Evolutionary conservation across 2,888 invertebrate species (phyloP).

Genomic region (Monoplex corrugatus): DNA sequence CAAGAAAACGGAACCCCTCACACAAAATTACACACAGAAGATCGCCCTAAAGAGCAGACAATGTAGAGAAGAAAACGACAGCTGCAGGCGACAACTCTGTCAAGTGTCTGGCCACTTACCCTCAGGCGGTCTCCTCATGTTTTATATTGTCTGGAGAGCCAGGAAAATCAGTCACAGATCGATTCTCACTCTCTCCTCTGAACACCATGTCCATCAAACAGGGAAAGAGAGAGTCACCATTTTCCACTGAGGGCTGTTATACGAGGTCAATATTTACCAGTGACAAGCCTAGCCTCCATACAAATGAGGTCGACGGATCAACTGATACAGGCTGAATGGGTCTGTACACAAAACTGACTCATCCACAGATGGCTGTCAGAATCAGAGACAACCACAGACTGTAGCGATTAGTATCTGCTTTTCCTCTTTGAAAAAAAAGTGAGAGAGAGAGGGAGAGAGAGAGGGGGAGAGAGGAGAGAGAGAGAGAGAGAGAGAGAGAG

Average conservation of each 20-base stretch:
- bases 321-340: no score
- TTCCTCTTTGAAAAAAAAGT: no score
- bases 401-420: no score
- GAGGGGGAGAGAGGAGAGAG: no score
- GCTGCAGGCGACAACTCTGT: background rate
- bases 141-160: background rate
- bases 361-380: no score
- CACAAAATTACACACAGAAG: background rate
- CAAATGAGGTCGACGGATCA: no score
- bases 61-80: background rate
- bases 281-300: no score
- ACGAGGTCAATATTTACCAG: no score
- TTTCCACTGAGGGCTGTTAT: conserved; percentile 1
- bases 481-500: no score
- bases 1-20: background rate
- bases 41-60: background rate
- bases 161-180: background rate
- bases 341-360: no score
- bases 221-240: background rate
- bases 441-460: no score
- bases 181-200: background rate
- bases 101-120: background rate
- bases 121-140: background rate
- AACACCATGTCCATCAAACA: background rate
- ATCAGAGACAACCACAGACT: no score